These are phyloP conservation scores for Arizona elegans DNA, from an alignment of 2,113 vertebrate genomes.

Conservation along the genomic window DNA sequence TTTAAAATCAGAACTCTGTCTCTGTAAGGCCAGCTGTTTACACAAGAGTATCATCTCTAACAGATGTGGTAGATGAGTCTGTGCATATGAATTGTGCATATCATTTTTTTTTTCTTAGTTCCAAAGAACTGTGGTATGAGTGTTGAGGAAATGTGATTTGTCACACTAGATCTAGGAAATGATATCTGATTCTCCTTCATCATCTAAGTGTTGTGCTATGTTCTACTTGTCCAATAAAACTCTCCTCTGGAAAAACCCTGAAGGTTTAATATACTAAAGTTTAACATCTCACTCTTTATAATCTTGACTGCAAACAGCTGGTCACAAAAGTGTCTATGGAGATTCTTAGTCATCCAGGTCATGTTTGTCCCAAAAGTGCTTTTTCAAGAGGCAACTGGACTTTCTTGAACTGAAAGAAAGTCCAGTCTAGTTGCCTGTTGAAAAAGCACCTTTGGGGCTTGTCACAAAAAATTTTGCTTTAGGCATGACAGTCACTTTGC, in stretches of 20 bases:
- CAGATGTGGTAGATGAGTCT: not conserved
- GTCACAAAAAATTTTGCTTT: constrained; percentile 15
- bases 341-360: not conserved
- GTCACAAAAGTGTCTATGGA: not conserved
- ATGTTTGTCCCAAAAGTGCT: not conserved
- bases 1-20: not conserved
- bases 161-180: not conserved
- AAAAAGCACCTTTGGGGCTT: not conserved
- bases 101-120: constrained; percentile 3
- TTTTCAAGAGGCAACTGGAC: too few relatives aligned
- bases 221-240: constrained; percentile 15
- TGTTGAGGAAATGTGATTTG: not conserved
- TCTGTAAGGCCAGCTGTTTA: not conserved
- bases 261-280: constrained; percentile 19
- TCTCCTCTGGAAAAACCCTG: constrained; percentile 4
- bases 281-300: constrained; percentile 29
- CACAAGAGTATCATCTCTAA: not conserved
- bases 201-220: constrained; percentile 5
- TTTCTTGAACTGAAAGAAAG: too few relatives aligned
- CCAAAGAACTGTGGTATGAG: not conserved
- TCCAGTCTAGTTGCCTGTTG: too few relatives aligned
- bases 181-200: not conserved
- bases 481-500: constrained; percentile 60
- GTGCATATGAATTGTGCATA: not conserved
- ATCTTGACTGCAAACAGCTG: not conserved